phyloP scores from a whole-genome alignment of 2,113 vertebrate genomes.

The Hassar affinis region DNA sequence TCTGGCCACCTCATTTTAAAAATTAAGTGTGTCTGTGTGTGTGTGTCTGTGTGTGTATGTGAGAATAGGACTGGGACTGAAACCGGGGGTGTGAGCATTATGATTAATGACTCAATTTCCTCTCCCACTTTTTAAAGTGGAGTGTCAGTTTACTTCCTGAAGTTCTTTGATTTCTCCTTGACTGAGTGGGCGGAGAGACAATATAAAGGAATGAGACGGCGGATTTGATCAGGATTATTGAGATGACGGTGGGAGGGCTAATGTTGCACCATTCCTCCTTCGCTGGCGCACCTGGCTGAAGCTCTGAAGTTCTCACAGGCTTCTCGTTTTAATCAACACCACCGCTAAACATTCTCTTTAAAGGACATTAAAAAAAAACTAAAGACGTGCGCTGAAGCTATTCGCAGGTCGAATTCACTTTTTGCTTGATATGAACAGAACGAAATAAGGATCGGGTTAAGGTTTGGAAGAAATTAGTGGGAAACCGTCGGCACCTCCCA shows the following conservation, averaged over 20 bases:
- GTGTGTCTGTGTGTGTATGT: slow-evolving; percentile 30
- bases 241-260: slow-evolving; percentile 16
- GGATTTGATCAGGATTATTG: slow-evolving; percentile 49
- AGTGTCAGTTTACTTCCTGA: slow-evolving; percentile 53
- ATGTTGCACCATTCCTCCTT: background rate
- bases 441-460: background rate
- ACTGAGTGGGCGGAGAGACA: slow-evolving; percentile 44
- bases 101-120: slow-evolving; percentile 60
- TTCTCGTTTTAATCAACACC: too few species aligned
- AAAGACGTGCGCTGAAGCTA: too few species aligned
- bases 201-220: slow-evolving; percentile 43
- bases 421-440: background rate
- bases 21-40: slow-evolving; percentile 24
- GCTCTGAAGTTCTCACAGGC: background rate
- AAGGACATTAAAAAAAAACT: too few species aligned
- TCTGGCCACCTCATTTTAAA: slow-evolving; percentile 39
- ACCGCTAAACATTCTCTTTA: too few species aligned
- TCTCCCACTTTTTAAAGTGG: slow-evolving; percentile 49
- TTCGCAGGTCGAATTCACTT: background rate
- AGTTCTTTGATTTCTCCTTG: slow-evolving; percentile 52
- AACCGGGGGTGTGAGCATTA: slow-evolving; percentile 36
- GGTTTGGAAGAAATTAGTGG: background rate
- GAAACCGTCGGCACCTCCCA: background rate
- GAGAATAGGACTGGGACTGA: slow-evolving; percentile 29
- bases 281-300: slow-evolving; percentile 8